Evolutionary conservation across 1,140 invertebrate genomes (phyloP).

Genomic region (Pantala flavescens): DNA sequence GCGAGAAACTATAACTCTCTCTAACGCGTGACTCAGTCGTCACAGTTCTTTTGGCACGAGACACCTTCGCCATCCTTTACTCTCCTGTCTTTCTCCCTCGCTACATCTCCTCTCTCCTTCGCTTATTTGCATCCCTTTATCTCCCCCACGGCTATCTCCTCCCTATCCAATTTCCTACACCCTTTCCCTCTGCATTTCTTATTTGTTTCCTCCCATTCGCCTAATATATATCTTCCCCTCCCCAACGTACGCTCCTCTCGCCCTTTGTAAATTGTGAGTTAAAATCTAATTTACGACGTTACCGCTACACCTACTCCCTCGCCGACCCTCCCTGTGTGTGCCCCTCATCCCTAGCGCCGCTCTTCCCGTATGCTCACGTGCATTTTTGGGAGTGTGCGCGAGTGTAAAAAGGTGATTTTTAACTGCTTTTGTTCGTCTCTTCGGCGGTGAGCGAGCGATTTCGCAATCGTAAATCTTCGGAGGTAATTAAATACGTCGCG

Average conservation of each 20-base stretch:
- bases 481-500: no score
- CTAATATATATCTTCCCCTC: background rate
- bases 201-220: background rate
- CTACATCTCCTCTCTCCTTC: background rate
- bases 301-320: background rate
- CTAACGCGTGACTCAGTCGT: no score
- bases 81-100: background rate
- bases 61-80: background rate
- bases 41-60: no score
- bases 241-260: background rate
- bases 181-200: background rate
- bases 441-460: no score
- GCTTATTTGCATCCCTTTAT: background rate
- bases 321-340: background rate
- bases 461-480: no score
- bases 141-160: background rate
- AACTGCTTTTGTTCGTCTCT: no score
- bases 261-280: background rate
- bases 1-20: no score
- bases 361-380: background rate
- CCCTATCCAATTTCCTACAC: conserved; percentile 6
- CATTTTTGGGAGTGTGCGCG: background rate
- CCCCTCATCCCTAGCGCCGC: background rate
- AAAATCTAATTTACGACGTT: conserved; percentile 4
- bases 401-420: no score